Conservation (phyloP, 2,888 invertebrate species). For the Acronicta alni region DNA sequence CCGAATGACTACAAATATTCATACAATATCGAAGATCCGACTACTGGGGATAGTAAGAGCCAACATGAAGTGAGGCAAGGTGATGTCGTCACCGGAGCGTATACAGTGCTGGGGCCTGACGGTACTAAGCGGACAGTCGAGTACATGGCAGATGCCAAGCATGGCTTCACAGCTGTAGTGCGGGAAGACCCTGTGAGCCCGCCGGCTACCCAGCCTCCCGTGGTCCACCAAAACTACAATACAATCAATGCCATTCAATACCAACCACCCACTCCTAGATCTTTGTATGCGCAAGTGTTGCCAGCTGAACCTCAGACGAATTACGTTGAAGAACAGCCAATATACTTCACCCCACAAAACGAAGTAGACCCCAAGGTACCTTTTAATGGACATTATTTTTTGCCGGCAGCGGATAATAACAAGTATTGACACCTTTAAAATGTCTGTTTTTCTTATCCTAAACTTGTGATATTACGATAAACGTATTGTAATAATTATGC, state of each 20-base stretch:
- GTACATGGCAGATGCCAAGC: slow-evolving; percentile 84
- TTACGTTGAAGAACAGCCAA: slow-evolving; percentile 46
- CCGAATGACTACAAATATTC: slow-evolving; percentile 82
- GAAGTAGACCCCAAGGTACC: slow-evolving; percentile 54
- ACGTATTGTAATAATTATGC: slow-evolving; percentile 27
- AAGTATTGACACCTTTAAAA: slow-evolving; percentile 27
- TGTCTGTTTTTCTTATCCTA: slow-evolving; percentile 18
- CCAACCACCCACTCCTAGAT: slow-evolving; percentile 34
- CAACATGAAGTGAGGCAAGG: slow-evolving; percentile 80
- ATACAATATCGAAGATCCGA: slow-evolving; percentile 87
- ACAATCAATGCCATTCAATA: slow-evolving; percentile 31
- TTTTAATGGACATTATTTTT: slow-evolving; percentile 73
- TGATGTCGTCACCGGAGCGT: slow-evolving; percentile 79
- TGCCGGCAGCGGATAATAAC: slow-evolving; percentile 60
- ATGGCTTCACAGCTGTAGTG: slow-evolving; percentile 88
- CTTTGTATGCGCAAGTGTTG: slow-evolving; percentile 43
- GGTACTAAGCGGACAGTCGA: slow-evolving; percentile 83
- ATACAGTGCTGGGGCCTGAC: slow-evolving; percentile 82
- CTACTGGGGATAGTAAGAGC: slow-evolving; percentile 83
- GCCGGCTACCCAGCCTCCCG: slow-evolving; percentile 26
- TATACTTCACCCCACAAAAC: slow-evolving; percentile 74
- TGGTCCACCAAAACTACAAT: slow-evolving; percentile 17
- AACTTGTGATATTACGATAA: slow-evolving; percentile 56
- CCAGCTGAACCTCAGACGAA: slow-evolving; percentile 37
- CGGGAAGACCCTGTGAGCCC: slow-evolving; percentile 75